Conservation (phyloP, 2,888 invertebrate genomes). For the Drosophila mayaguana region DNA sequence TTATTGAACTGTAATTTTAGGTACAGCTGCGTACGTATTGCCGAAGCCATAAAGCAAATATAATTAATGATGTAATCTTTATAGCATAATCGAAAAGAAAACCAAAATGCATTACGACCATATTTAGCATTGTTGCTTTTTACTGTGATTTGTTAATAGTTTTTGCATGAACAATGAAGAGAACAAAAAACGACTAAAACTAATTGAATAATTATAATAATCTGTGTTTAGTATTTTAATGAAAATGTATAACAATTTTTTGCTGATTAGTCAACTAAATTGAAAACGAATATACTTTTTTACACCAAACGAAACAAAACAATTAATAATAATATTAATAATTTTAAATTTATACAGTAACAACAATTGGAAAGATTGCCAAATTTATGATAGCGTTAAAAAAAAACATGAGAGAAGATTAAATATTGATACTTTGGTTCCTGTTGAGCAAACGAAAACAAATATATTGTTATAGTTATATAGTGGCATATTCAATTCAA, state of each 20-base stretch:
- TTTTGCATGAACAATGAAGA: constrained; percentile 64
- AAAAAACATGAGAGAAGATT: constrained; percentile 31
- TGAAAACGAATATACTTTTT: constrained; percentile 45
- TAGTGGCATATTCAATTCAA: constrained; percentile 42
- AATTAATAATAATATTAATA: constrained; percentile 3
- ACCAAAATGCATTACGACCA: constrained; percentile 37
- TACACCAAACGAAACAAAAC: constrained; percentile 30
- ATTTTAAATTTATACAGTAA: constrained; percentile 26
- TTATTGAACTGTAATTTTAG: constrained; percentile 12
- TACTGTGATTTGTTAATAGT: constrained; percentile 77
- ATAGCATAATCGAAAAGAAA: constrained; percentile 17
- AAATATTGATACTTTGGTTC: constrained; percentile 70
- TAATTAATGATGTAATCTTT: constrained; percentile 8
- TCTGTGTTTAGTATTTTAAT: constrained; percentile 24
- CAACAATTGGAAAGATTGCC: constrained; percentile 56
- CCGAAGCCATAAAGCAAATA: constrained; percentile 43
- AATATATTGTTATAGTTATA: constrained; percentile 48
- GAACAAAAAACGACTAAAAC: constrained; percentile 28
- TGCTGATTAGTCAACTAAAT: constrained; percentile 67
- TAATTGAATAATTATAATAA: constrained; percentile 24
- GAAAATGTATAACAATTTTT: constrained; percentile 21
- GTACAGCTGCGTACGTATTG: constrained; percentile 43
- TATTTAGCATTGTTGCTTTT: constrained; percentile 75
- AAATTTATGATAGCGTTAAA: constrained; percentile 53
- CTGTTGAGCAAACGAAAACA: constrained; percentile 52